phyloP scores from a whole-genome alignment of 2,113 vertebrate species.

The Cyrtonyx montezumae region DNA sequence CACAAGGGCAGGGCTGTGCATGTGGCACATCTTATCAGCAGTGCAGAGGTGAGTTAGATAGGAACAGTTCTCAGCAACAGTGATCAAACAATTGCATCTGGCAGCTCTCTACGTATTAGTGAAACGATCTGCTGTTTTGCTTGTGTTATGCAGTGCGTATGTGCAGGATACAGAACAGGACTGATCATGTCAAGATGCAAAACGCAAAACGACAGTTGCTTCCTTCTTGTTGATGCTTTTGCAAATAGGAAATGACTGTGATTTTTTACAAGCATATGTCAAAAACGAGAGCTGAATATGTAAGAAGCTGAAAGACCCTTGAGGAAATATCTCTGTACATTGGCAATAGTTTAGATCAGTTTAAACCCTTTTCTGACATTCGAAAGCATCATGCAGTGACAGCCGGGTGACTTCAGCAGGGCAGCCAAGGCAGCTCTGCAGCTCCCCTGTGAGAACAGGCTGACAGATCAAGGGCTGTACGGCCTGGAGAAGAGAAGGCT shows the following conservation, averaged over 20 bases:
- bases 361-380: neutral
- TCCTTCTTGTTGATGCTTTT: neutral
- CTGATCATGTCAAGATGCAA: neutral
- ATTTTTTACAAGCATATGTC: neutral
- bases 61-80: accelerated
- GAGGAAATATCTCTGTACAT: neutral
- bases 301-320: neutral
- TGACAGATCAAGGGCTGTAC: too few species aligned
- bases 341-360: neutral
- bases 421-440: neutral
- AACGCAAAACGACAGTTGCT: neutral
- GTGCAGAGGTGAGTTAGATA: too few species aligned
- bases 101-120: accelerated
- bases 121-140: neutral
- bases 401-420: neutral
- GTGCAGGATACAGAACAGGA: neutral
- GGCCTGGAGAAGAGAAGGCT: too few species aligned
- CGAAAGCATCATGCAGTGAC: neutral
- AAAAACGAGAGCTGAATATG: neutral
- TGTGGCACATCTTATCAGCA: accelerated
- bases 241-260: neutral
- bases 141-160: accelerated
- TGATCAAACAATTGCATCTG: accelerated
- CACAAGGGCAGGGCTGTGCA: accelerated
- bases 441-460: neutral